Percentiles rank a stretch among this genome's conserved stretches.
Evolutionary conservation across 2,113 vertebrate species (phyloP).

Genomic region (Cottus gobio): DNA sequence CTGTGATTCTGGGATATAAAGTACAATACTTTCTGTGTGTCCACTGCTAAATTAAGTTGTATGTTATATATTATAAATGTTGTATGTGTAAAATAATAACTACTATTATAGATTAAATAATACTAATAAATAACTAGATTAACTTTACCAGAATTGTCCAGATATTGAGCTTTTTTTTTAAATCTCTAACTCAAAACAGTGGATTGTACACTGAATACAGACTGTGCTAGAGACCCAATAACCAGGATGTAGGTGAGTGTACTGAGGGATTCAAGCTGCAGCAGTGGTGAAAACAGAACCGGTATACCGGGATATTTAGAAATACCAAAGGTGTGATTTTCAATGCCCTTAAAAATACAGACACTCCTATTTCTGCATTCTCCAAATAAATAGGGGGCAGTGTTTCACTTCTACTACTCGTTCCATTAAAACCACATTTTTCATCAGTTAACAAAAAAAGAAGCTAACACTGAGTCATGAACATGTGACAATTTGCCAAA

Average conservation of each 20-base stretch:
- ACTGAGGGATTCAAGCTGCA: constrained; percentile 6
- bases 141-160: background rate
- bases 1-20: background rate
- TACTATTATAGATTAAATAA: too few relatives aligned
- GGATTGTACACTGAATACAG: constrained; percentile 14
- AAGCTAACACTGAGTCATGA: too few relatives aligned
- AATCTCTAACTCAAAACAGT: constrained; percentile 2
- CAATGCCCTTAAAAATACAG: background rate
- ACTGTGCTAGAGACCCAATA: background rate
- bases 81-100: background rate
- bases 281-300: background rate
- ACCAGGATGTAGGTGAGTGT: background rate
- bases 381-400: too few relatives aligned
- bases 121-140: background rate
- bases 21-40: background rate
- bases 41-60: background rate
- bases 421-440: too few relatives aligned
- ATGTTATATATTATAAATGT: background rate
- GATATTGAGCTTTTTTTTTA: background rate
- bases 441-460: too few relatives aligned
- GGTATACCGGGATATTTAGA: background rate
- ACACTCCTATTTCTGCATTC: background rate
- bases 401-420: too few relatives aligned
- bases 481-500: too few relatives aligned
- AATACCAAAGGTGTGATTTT: background rate